Evolutionary conservation across 2,888 invertebrate species (phyloP).

Genomic region (Globia sparganii): DNA sequence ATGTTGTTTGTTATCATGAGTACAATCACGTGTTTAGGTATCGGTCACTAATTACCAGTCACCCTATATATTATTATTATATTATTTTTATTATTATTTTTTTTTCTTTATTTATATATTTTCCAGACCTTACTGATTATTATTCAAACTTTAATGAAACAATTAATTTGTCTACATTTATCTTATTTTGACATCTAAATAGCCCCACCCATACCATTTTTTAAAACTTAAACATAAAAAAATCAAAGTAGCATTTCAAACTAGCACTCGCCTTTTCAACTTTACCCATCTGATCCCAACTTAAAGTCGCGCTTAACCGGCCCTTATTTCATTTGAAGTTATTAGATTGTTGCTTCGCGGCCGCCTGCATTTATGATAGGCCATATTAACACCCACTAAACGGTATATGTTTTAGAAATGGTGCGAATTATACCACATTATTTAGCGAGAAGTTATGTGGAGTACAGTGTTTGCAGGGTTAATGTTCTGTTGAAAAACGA

Average conservation of each 20-base stretch:
- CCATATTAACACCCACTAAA: conserved; percentile 58
- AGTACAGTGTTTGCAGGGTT: background rate
- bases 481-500: conserved; percentile 11
- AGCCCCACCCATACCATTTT: background rate
- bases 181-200: background rate
- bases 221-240: background rate
- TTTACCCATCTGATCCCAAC: conserved; percentile 16
- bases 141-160: background rate
- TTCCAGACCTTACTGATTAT: background rate
- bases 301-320: conserved; percentile 38
- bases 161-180: background rate
- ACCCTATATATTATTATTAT: too few relatives aligned
- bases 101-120: too few relatives aligned
- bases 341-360: conserved; percentile 51
- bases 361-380: conserved; percentile 59
- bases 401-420: conserved; percentile 43
- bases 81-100: too few relatives aligned
- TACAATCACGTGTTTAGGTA: too few relatives aligned
- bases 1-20: too few relatives aligned
- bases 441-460: conserved; percentile 18
- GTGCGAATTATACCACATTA: conserved; percentile 20
- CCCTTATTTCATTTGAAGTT: conserved; percentile 64
- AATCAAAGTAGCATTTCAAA: background rate
- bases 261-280: background rate
- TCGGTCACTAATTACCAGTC: too few relatives aligned